phyloP scores from a whole-genome alignment of 2,113 vertebrate species.

The Pardalotus punctatus region DNA sequence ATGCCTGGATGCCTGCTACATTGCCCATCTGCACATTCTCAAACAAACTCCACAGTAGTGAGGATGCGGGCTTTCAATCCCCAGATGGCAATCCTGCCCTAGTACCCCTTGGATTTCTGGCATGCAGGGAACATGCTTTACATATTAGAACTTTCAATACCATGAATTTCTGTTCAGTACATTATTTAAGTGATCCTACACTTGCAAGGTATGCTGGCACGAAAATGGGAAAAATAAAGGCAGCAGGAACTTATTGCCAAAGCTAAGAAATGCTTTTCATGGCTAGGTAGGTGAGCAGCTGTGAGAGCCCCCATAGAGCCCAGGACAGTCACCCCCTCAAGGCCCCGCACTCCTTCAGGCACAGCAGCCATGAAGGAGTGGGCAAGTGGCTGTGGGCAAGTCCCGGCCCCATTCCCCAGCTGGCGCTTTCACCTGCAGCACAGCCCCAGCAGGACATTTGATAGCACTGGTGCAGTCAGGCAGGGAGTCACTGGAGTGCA shows the following conservation, averaged over 20 bases:
- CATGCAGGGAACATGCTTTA: neutral
- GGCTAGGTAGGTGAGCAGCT: neutral
- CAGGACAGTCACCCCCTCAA: neutral
- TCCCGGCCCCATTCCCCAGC: neutral
- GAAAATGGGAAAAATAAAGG: neutral
- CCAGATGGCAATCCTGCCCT: neutral
- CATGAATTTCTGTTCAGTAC: neutral
- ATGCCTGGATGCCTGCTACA: neutral
- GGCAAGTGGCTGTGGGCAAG: neutral
- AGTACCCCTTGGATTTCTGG: neutral
- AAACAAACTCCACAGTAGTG: neutral
- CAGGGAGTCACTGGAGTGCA: fast-evolving
- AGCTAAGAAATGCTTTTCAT: neutral
- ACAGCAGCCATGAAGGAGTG: fast-evolving
- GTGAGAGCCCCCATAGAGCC: neutral
- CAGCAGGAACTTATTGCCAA: neutral
- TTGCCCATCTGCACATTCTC: neutral
- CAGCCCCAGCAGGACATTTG: neutral
- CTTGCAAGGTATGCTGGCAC: too few species aligned
- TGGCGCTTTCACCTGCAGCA: neutral
- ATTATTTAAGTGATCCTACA: neutral
- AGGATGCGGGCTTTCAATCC: neutral
- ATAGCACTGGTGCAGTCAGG: neutral
- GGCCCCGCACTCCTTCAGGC: neutral
- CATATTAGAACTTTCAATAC: neutral